Base-by-base conservation (phyloP, 2,113 vertebrate genomes). In the Canis aureus region DNA sequence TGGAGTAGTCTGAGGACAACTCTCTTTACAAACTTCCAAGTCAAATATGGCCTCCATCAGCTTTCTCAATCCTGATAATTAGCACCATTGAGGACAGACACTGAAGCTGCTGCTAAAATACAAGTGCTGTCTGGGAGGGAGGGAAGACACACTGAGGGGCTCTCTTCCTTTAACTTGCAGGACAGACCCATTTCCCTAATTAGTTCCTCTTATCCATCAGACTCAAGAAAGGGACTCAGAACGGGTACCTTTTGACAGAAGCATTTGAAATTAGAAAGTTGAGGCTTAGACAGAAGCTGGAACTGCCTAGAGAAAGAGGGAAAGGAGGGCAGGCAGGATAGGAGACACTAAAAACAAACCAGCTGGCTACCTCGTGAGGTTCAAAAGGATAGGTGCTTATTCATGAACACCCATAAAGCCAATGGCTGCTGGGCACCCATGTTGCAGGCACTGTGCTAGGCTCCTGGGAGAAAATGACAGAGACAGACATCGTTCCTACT, bases 381-480 rank as follows among this genome's bases (percentile, higher is more conserved):
- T 19, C 9, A 2, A 20, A 66, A 49, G 78, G 35, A 6, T 9
- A 15, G 20, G 51, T 0, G 0, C 5, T 12, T 19, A 3, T 13
- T 66, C 43, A 1, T 12, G 13, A 57, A 2, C 32, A 57, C 8
- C 49, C 62, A 10, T 2, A 49, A 83, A 49, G 29, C 96, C 49
- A 59, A 51, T 0, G 12, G 32, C 35, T 4, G 2, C 43, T 3
- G 35, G 64, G 43, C 5, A 0, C 49, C n/a, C 0, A 1, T 0
- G 11, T 35, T 11, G 53, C 78, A 57, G 91, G 64, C 23, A 5
- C 59, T 0, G 10, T 4, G n/a, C 53, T 57, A 25, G 71, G 1
- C 2, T 10, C 1, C 0, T 11, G 7, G 38, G 62, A 57, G 53
- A 80, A 59, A 32, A 15, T 1, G 55, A 49, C 20, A 69, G 62